Base-by-base conservation (phyloP, 2,888 invertebrate genomes). In the Antheraea yamamai region DNA sequence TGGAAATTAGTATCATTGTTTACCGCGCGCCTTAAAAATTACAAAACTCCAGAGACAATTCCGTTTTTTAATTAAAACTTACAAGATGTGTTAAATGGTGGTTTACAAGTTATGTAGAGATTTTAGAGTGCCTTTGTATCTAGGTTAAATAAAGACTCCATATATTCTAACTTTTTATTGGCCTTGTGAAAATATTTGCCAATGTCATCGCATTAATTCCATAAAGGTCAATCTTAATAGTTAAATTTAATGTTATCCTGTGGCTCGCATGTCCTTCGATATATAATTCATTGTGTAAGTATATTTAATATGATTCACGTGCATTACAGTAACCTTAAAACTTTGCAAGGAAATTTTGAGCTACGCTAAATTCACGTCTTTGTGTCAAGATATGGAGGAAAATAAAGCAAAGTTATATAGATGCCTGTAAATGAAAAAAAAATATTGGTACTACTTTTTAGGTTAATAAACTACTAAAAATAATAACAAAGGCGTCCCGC, bases 1-100 rank as follows among this genome's bases (percentile, higher is more conserved):
- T 16, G n/a, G 10, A n/a, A 23, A 10, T 12, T 23, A 23, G 26
- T 6, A 26, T n/a, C 61, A 0, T 6, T 26, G 30, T 84, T 86
- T 85, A 81, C 77, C 76, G 77, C 30, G 7, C 26, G 10, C 72
- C 72, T 35, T 51, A 66, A 66, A 73, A 26, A 55, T 55, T 73
- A 66, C 14, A 66, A 66, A 66, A 66, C 64, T 30, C 64, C 64
- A 30, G 64, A 30, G 64, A 66, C 64, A 16, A 30, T 16, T 66
- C 30, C 4, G 0, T 66, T 16, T 26, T 66, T 66, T 66, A 66
- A 66, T 66, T 66, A 66, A 66, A 66, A 66, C 30, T 66, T 66
- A 66, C 64, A 66, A 66, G 20, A 30, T 30, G 16, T 30, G 26
- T 30, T 20, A 66, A 66, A 26, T 30, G 26, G 26, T 30, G 30